Percentiles rank a stretch among this genome's conserved stretches.
Evolutionary conservation across 2,113 vertebrate genomes (phyloP).

Genomic region (Protobothrops flavoviridis): DNA sequence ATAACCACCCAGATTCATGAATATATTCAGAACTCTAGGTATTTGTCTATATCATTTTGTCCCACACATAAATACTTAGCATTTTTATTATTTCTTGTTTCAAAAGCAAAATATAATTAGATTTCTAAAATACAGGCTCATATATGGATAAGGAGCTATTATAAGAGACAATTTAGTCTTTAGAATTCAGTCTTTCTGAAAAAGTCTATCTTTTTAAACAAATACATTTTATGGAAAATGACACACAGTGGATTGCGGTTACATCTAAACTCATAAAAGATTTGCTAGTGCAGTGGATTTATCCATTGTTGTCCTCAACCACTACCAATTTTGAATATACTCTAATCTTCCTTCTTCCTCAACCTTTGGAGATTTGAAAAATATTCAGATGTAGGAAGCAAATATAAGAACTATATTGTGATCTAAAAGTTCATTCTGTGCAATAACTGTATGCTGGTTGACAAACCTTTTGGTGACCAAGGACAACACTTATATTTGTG

Average conservation of each 20-base stretch:
- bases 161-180: neutral
- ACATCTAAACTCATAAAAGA: neutral
- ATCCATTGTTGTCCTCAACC: neutral
- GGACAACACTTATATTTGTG: neutral
- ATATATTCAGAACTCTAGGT: conserved; percentile 1
- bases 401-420: neutral
- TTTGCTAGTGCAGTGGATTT: neutral
- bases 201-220: neutral
- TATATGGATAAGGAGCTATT: conserved; percentile 4
- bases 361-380: neutral
- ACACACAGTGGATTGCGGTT: neutral
- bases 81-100: conserved; percentile 19
- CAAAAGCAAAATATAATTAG: neutral
- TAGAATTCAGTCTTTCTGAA: conserved; percentile 5
- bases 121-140: conserved; percentile 2
- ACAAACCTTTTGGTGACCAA: neutral
- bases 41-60: conserved; percentile 11
- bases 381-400: neutral
- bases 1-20: neutral
- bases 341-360: neutral
- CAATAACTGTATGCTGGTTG: neutral
- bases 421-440: neutral
- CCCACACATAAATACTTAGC: neutral
- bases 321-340: neutral
- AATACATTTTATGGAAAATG: neutral